Percentiles rank a stretch among this genome's conserved stretches.
Evolutionary conservation across 2,888 invertebrate species (phyloP).

Genomic region (Cheilosia grossa): DNA sequence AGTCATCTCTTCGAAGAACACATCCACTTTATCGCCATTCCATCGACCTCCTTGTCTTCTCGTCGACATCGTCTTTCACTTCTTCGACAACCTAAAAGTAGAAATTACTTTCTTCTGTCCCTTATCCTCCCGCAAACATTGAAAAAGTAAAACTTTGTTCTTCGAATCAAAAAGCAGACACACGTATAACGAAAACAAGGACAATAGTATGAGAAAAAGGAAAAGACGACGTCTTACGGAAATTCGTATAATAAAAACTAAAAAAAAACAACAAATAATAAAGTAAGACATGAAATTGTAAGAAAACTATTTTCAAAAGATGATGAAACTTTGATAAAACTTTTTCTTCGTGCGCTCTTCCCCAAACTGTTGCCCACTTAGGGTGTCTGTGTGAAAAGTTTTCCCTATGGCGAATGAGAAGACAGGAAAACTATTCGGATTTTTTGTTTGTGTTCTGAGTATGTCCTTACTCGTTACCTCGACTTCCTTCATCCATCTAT

Average conservation of each 20-base stretch:
- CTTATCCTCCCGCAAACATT: not conserved
- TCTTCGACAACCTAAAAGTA: conserved; percentile 57
- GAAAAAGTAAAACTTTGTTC: conserved; percentile 56
- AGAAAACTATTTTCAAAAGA: conserved; percentile 73
- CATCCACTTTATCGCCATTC: conserved; percentile 58
- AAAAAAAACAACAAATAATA: conserved; percentile 26
- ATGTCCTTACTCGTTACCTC: conserved; percentile 32
- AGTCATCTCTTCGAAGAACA: conserved; percentile 33
- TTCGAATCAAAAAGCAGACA: conserved; percentile 63
- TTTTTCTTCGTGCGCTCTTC: conserved; percentile 38
- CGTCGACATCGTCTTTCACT: conserved; percentile 19
- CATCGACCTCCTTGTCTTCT: conserved; percentile 21
- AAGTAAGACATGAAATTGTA: conserved; percentile 64
- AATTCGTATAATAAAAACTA: conserved; percentile 24
- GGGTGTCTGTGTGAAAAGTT: conserved; percentile 56
- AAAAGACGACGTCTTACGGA: conserved; percentile 20
- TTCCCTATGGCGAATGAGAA: not conserved
- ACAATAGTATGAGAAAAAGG: conserved; percentile 32
- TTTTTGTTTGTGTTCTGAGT: conserved; percentile 4
- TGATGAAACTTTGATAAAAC: conserved; percentile 72
- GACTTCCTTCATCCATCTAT: conserved; percentile 5
- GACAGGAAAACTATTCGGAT: conserved; percentile 13
- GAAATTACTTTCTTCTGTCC: conserved; percentile 54
- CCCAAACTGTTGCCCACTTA: conserved; percentile 25
- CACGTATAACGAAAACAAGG: conserved; percentile 44